Conservation (phyloP, 2,888 invertebrate species). For the Candidula unifasciata region DNA sequence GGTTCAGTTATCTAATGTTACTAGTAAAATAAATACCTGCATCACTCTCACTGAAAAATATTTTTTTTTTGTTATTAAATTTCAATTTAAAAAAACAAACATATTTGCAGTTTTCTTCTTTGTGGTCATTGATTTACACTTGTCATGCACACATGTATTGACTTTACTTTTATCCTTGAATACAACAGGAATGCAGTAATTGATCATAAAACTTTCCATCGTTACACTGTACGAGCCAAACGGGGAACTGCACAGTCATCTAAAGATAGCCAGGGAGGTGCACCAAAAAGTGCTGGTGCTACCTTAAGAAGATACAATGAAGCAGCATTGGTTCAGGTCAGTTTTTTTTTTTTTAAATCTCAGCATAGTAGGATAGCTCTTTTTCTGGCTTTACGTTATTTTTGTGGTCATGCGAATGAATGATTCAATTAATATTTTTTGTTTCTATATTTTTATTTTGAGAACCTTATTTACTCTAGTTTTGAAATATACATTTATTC, state of each 20-base stretch:
- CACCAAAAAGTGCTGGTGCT: conserved; percentile 88
- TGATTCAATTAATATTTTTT: no score
- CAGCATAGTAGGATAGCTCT: no score
- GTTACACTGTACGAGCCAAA: conserved; percentile 89
- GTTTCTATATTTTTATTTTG: no score
- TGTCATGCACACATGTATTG: neutral
- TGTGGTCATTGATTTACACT: neutral
- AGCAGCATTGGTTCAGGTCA: conserved; percentile 85
- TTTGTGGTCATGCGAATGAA: no score
- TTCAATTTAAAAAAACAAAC: neutral
- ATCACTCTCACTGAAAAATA: no score
- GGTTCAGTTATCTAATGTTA: no score
- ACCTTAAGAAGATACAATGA: conserved; percentile 89
- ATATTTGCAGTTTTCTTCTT: neutral
- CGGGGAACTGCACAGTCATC: conserved; percentile 88
- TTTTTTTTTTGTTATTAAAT: neutral
- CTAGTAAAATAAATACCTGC: no score
- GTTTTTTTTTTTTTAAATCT: conserved; percentile 38
- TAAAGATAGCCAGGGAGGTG: conserved; percentile 83
- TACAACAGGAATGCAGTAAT: conserved; percentile 79
- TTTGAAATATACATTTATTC: no score
- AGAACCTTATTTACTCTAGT: no score
- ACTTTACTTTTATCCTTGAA: neutral
- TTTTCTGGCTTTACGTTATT: neutral
- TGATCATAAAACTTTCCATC: conserved; percentile 89